Percentiles rank a stretch among this genome's conserved stretches.
Evolutionary conservation across 92 coral and sea anemone genomes (phyloP).

Genomic region (Epizoanthus illoricatus): DNA sequence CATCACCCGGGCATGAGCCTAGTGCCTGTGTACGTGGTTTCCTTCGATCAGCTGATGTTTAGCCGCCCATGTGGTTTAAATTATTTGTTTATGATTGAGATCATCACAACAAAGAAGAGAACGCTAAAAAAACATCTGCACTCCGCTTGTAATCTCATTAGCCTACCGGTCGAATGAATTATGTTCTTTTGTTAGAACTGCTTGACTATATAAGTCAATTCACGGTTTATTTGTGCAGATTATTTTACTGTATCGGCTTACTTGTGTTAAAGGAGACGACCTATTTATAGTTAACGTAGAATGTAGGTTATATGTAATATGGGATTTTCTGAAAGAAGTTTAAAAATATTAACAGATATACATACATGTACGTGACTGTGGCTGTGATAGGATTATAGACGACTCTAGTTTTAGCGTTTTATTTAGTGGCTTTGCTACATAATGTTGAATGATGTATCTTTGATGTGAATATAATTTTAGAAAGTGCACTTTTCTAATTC

Average conservation of each 20-base stretch:
- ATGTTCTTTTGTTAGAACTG: conserved; percentile 17
- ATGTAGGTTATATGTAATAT: too few species aligned
- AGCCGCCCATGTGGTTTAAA: background rate
- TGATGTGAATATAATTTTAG: too few species aligned
- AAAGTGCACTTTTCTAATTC: too few species aligned
- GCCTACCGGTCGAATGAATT: conserved; percentile 3
- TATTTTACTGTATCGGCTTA: background rate
- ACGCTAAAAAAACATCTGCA: conserved; percentile 27
- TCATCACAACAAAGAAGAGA: conserved; percentile 11
- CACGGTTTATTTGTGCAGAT: background rate
- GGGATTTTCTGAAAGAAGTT: too few species aligned
- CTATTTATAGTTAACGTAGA: too few species aligned
- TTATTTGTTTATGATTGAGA: background rate
- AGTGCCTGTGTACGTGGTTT: background rate
- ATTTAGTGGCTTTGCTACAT: too few species aligned
- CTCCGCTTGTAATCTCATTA: background rate
- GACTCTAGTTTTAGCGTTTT: too few species aligned
- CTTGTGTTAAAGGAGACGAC: too few species aligned
- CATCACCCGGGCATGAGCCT: background rate
- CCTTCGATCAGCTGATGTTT: background rate
- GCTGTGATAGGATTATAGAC: too few species aligned
- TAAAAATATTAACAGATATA: too few species aligned
- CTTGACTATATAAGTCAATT: background rate
- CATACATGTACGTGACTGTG: too few species aligned
- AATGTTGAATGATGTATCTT: too few species aligned